Evolutionary conservation across 2,888 invertebrate species (phyloP), one percentile per base, ranked within the genome.

Genomic region (Diplolepis rosae): DNA sequence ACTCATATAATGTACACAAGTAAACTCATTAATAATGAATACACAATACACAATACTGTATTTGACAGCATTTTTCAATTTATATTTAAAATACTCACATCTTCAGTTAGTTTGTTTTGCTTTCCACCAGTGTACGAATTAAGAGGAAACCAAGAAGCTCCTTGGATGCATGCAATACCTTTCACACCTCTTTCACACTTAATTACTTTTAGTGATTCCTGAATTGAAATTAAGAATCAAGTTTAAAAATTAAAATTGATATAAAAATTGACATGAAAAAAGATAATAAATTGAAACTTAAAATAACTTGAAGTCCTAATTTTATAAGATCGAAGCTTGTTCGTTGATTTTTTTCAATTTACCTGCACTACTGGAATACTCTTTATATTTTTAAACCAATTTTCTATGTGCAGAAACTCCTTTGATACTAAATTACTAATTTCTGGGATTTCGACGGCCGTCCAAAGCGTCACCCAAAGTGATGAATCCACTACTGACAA

Each of bases 391-490:
- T 90, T 88, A 32, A 93, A 89, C 95, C 95, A 96, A 13, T 89
- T 88, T 0, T 87, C 80, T 6, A 95, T 82, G 76, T 92, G 90
- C 0, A 87, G 85, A 71, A 90, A 91, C 32, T 91, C 90, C 0
- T 89, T 88, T 24, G 92, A 86, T 74, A 93, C 93, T 74, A 91
- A 91, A 51, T 90, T 87, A 61, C 87, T 90, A 9, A 93, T 87
- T 50, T 92, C 92, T n/a, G 90, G 90, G 77, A 92, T 92, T 77
- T 90, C 89, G 72, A 90, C 87, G 0, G 94, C 80, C 0, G 94
- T 94, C 83, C 94, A 95, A 4, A 96, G 80, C 0, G 93, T 92
- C 50, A 92, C 91, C 94, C 95, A 96, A 73, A 95, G 89, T 3
- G 92, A 91, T 68, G 94, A 89, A 88, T 96, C 96, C 0, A 93